Percentiles rank a stretch among this genome's conserved stretches.
Evolutionary conservation across 1,140 invertebrate genomes (phyloP).

Genomic region (Drosophila pachea): DNA sequence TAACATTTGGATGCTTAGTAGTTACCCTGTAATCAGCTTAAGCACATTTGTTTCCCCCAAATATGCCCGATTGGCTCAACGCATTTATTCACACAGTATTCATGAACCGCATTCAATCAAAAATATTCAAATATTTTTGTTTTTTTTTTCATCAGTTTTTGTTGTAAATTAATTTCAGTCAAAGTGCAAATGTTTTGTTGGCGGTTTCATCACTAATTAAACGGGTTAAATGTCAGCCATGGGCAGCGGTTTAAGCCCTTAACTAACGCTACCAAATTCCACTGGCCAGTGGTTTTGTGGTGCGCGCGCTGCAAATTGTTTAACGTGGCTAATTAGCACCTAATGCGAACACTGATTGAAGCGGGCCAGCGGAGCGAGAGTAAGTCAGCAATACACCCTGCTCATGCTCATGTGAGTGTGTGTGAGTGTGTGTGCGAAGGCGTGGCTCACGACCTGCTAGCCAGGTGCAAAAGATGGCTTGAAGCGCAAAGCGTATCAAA

Average conservation of each 20-base stretch:
- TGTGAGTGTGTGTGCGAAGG: too few species aligned
- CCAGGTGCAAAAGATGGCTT: conserved; percentile 23
- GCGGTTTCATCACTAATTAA: conserved; percentile 15
- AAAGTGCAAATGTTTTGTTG: background rate
- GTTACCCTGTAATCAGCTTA: background rate
- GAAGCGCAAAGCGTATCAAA: conserved; percentile 16
- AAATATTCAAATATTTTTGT: too few species aligned
- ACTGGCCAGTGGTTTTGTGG: conserved; percentile 22
- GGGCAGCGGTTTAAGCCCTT: conserved; percentile 3
- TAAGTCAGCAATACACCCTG: background rate
- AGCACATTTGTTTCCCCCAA: too few species aligned
- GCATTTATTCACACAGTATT: too few species aligned
- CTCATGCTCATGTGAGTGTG: too few species aligned
- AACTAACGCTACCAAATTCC: conserved; percentile 28
- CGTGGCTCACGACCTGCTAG: conserved; percentile 11
- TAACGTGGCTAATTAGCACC: conserved; percentile 31
- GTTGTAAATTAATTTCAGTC: conserved; percentile 37
- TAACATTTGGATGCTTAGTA: background rate
- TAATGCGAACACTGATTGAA: conserved; percentile 28
- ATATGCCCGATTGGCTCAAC: too few species aligned
- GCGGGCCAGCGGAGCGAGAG: background rate
- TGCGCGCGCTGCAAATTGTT: conserved; percentile 13
- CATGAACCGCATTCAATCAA: too few species aligned
- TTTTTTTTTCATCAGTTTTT: conserved; percentile 43
- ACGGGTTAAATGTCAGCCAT: conserved; percentile 19